Percentiles rank a stretch among this genome's conserved stretches.
Conservation (phyloP, 2,113 vertebrate genomes). For the Pachyramphus minor region DNA sequence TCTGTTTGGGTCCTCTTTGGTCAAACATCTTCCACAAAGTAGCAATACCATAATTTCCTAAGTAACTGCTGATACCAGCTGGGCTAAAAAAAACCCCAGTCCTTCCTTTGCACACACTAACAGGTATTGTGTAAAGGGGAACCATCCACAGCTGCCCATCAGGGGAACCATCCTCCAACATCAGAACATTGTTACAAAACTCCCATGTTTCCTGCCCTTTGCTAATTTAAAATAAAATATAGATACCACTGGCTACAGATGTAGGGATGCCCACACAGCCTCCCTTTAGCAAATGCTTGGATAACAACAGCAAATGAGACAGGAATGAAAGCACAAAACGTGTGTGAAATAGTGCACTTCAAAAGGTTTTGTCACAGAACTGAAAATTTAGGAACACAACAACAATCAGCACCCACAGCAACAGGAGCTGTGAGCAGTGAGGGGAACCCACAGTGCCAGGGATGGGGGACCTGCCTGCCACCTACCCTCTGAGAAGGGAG, state of each 20-base stretch:
- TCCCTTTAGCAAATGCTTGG: not conserved
- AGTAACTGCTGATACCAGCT: not conserved
- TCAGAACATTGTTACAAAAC: not conserved
- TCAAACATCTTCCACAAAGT: not conserved
- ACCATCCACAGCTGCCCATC: not conserved
- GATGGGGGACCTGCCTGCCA: not conserved
- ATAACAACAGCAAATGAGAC: not conserved
- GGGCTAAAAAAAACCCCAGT: not conserved
- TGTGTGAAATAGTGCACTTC: fast-evolving
- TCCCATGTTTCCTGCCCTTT: not conserved
- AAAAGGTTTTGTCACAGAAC: not conserved
- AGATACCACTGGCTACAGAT: not conserved
- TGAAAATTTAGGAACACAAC: not conserved
- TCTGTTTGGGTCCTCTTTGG: not conserved
- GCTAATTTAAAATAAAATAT: not conserved
- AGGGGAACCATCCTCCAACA: not conserved
- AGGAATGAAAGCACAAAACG: not conserved
- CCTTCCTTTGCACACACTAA: not conserved
- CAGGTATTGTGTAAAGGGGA: not conserved
- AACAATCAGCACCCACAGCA: not conserved
- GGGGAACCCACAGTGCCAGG: not conserved
- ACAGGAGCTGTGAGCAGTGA: fast-evolving
- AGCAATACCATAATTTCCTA: not conserved
- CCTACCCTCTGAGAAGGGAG: not conserved
- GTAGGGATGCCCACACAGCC: not conserved